Base-by-base conservation (phyloP, 1,140 invertebrate species). In the Rhysida immarginata region DNA sequence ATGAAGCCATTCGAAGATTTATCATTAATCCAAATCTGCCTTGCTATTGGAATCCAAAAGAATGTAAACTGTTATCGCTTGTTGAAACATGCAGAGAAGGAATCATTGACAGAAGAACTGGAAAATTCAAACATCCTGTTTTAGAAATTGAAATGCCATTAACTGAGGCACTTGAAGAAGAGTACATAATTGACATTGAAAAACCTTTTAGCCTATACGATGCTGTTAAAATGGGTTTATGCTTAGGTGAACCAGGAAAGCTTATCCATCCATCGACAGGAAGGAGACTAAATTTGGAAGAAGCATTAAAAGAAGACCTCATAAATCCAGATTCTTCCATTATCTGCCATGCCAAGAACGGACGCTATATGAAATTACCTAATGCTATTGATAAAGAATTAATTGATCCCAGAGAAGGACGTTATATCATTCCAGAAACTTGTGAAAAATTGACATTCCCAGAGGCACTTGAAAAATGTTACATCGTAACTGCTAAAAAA, bases 171-270 rank as follows among this genome's bases (percentile, higher is more conserved):
- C 71, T 90, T 59, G 79, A 81, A 46, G 65, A 81, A 60, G 85
- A 85, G 16, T 74, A 86, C 26, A 85, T 92, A 61, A 76, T 90
- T 16, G 87, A 91, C 65, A 87, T 89, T 59, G 87, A 91, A 72
- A 82, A 78, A 54, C 61, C 64, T 46, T 62, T 65, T 59, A 65
- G 81, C 29, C 68, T 96, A 1, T 84, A 91, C 61, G 87, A 95
- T 66, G 78, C 83, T 13, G 68, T 96, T 29, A 72, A 80, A 45
- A 85, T 89, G 79, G 83, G 85, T 56, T 77, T 93, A 60, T 91
- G 87, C 66, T 79, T 89, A 60, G 66, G 76, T 1, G 70, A 78
- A 24, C 80, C 81, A 46, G 78, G 81, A 16, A 75, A 79, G 59
- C 85, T 96, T 64, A 73, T 85, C 11, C 85, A 95, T 69, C 91